Conservation (phyloP, 2,797 vertebrate species). For the Coendou prehensilis region DNA sequence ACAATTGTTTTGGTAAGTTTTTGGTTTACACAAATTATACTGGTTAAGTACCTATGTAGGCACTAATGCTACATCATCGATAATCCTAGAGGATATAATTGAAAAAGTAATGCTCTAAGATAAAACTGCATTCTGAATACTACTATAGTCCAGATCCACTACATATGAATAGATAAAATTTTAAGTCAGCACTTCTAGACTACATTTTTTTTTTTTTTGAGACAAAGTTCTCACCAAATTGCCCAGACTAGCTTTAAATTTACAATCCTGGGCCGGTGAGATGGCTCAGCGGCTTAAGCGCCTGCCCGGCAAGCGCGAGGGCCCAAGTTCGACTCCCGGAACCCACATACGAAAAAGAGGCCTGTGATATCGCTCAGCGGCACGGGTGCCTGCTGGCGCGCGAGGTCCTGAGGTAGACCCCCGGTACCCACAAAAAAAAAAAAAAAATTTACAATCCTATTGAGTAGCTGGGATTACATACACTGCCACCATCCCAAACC, state of each 20-base stretch:
- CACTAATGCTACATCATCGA: not conserved
- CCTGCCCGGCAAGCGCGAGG: too few species aligned
- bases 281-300: too few species aligned
- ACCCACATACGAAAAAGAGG: too few species aligned
- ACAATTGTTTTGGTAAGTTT: not conserved
- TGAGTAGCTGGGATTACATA: not conserved
- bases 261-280: too few species aligned
- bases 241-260: not conserved
- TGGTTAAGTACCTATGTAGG: too few species aligned
- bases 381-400: too few species aligned
- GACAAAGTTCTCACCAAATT: not conserved
- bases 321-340: too few species aligned
- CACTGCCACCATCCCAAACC: not conserved
- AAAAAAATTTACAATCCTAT: not conserved
- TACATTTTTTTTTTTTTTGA: not conserved
- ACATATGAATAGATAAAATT: conserved; percentile 23
- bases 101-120: not conserved
- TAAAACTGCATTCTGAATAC: not conserved
- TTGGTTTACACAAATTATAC: not conserved
- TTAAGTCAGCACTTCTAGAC: not conserved
- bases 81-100: not conserved
- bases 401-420: too few species aligned
- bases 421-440: too few species aligned
- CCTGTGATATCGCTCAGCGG: too few species aligned
- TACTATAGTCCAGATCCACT: not conserved